Base-by-base conservation (phyloP, 2,888 invertebrate species). In the Polydrusus tereticollis region DNA sequence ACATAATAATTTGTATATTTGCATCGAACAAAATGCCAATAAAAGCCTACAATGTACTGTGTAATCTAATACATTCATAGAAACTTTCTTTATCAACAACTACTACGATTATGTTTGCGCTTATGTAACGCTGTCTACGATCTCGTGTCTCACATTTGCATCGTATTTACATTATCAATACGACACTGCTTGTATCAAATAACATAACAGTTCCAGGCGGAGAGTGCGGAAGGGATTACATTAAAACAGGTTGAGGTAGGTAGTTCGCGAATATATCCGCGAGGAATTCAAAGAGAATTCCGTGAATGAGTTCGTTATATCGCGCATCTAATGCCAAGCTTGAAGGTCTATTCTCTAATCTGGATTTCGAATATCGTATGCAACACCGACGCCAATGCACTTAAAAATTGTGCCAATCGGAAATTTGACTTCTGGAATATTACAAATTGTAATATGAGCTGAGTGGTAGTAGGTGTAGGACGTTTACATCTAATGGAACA, bases 181-280 rank as follows among this genome's bases (percentile, higher is more conserved):
- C 64, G 60, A 68, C 60, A 66, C 63, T 43, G 33, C 52, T 74
- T 65, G 55, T 64, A 63, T 72, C 65, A 50, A 71, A 68, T 72
- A 65, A 73, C 70, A 63, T 36, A 55, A 69, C 58, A 63, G 41
- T 47, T 41, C 36, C 59, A 20, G 64, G 26, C 69, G 38, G 26
- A 14, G 59, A 55, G 47, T 60, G 57, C 60, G 71, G 52, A 43
- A 47, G 52, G 62, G 74, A 69, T 66, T 66, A 74, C 67, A 63
- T 50, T 69, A 45, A 67, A 67, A 52, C 70, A 71, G 68, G 70
- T 74, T 74, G 70, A 69, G 70, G 70, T 74, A 74, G 74, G 74
- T 67, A 66, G 67, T 69, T 59, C 16, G 43, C 26, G 59, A 59
- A 43, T 59, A 59, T 23, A 41, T 26, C 41, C 41, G 43, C 43